A percentile compares a stretch with the other conserved stretches of the same genome.
These are phyloP conservation scores for Saxicola maurus DNA, from an alignment of 2,797 vertebrate species.

Conservation along the genomic window DNA sequence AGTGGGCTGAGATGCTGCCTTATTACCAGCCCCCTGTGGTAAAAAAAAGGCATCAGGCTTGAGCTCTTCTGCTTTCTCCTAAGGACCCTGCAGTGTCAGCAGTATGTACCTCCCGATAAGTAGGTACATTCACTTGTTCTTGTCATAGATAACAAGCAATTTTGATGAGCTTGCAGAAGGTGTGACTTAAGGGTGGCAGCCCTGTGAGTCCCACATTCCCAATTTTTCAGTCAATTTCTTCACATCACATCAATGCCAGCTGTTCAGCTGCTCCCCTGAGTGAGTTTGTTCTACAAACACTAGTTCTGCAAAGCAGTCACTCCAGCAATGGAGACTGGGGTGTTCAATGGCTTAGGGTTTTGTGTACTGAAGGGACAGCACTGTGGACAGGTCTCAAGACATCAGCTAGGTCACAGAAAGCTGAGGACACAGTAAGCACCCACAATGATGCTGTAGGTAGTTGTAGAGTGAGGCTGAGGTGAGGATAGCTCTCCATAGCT, in stretches of 20 bases:
- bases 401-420: not conserved
- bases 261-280: not conserved
- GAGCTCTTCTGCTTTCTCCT: not conserved
- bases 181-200: not conserved
- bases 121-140: not conserved
- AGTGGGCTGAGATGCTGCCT: not conserved
- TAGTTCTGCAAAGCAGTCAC: not conserved
- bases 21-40: not conserved
- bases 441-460: fast-evolving
- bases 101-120: not conserved
- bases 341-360: not conserved
- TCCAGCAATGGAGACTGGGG: not conserved
- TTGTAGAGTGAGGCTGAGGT: not conserved
- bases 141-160: not conserved
- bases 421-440: too few species aligned
- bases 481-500: not conserved
- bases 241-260: not conserved
- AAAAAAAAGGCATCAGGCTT: not conserved
- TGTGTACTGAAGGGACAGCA: not conserved
- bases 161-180: not conserved
- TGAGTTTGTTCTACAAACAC: not conserved
- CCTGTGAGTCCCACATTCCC: not conserved
- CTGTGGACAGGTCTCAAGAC: not conserved
- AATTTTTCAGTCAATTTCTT: not conserved
- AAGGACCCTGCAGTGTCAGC: not conserved